These are phyloP conservation scores for Thermophis baileyi DNA, from an alignment of 2,113 vertebrate species.

Conservation along the genomic window DNA sequence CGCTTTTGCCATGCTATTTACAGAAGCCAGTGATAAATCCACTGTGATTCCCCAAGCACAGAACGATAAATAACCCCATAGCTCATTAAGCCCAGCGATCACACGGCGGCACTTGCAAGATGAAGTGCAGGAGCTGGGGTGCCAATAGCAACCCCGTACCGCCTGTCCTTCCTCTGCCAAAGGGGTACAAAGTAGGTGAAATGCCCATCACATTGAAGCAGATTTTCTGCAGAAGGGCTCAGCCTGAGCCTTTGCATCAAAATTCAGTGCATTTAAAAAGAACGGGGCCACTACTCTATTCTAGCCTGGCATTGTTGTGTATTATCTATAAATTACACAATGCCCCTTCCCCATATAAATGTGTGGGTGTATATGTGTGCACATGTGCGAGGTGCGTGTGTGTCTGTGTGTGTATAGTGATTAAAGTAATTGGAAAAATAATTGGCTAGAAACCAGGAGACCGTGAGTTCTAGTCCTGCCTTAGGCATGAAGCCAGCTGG, in stretches of 20 bases:
- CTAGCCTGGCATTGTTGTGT: neutral
- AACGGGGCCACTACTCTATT: too few species aligned
- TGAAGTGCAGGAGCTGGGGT: constrained; percentile 60
- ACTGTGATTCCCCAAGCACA: constrained; percentile 65
- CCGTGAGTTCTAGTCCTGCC: neutral
- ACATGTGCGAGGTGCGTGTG: accelerated
- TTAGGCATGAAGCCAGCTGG: neutral
- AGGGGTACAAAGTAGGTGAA: neutral
- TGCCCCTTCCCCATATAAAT: too few species aligned
- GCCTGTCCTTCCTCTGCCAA: neutral
- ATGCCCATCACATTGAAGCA: neutral
- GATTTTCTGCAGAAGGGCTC: neutral
- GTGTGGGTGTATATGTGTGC: neutral
- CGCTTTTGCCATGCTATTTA: constrained; percentile 64
- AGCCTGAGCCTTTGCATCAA: neutral
- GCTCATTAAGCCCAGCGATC: constrained; percentile 69
- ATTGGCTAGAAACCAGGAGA: neutral
- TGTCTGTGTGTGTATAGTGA: neutral
- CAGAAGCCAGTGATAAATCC: constrained; percentile 69
- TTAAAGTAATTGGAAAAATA: neutral
- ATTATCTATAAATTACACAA: neutral
- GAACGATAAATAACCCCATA: constrained; percentile 70
- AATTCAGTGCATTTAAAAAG: too few species aligned
- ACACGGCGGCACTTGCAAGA: constrained; percentile 61
- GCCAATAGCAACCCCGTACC: neutral